Evolutionary conservation across 2,113 vertebrate species (phyloP), one percentile per base, ranked within the genome.

Genomic region (Protobothrops mucrosquamatus): DNA sequence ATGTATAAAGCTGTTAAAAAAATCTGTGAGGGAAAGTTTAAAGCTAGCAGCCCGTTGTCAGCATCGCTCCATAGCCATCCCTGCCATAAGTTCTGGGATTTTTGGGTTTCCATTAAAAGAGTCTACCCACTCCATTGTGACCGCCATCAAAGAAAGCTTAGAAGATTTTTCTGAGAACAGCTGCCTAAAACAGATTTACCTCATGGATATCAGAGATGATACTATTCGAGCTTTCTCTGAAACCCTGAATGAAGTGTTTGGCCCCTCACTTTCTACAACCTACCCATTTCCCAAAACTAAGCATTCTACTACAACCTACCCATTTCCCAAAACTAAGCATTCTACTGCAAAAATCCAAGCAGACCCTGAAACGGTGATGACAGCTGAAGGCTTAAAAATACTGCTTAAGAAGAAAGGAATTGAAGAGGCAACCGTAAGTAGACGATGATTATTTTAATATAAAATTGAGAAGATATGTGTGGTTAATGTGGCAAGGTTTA

Each of bases 41-140:
- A 85, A 55, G 0, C 93, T 97, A 6, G 98, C 99, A 9, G 97
- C 97, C 51, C 2, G 1, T 0, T 0, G 89, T 0, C 51, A 94
- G 1, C 97, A 96, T 29, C 0, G 0, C 6, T 98, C 99, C 8
- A 96, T 99, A 89, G 99, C 98, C 85, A 95, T 99, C 43, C 98
- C 99, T 0, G 97, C 98, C 11, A 89, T 99, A 89, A 97, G 98
- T 3, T 97, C 96, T 0, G 98, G 98, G 3, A 59, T 43, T 87
- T 97, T 93, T 39, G 97, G 96, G 7, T 99, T 99, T 69, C 98
- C 98, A 0, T 29, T 98, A 87, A 92, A 61, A 6, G 96, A 56
- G 96, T 97, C 51, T 96, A 43, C 98, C 98, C 97, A 43, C 94
- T 96, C 92, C 0, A 98, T 99, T 90, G 95, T 97, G 18, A 95